Percentiles rank a stretch among this genome's conserved stretches.
Conservation (phyloP, 1,140 invertebrate genomes). For the Diplogasteroides magnus region DNA sequence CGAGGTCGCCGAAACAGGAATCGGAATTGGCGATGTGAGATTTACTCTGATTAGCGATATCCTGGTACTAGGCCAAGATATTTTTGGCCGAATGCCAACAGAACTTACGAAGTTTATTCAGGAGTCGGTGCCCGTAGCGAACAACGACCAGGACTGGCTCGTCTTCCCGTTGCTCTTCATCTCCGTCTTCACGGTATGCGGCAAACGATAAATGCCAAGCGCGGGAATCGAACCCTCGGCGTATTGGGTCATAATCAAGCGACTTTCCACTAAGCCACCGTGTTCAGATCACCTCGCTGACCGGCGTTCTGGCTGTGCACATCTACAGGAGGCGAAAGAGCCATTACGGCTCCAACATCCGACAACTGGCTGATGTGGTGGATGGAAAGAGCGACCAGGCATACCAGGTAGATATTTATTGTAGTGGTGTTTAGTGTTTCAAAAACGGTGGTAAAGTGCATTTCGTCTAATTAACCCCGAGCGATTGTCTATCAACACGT, state of each 20-base stretch:
- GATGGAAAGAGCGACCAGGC: conserved; percentile 85
- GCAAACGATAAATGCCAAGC: too few species aligned
- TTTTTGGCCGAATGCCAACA: too few species aligned
- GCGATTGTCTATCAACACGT: neutral
- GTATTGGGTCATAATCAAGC: too few species aligned
- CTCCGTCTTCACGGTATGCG: conserved; percentile 48
- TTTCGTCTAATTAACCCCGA: neutral
- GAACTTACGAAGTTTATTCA: conserved; percentile 20
- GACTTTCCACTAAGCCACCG: too few species aligned
- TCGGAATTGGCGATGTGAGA: conserved; percentile 47
- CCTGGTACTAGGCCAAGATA: too few species aligned
- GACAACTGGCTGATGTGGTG: conserved; percentile 60
- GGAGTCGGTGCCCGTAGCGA: conserved; percentile 50
- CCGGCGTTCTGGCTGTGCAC: conserved; percentile 67
- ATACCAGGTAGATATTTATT: conserved; percentile 70
- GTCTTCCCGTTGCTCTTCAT: conserved; percentile 49
- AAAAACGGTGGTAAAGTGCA: too few species aligned
- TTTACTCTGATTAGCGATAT: too few species aligned
- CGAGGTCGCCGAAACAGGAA: conserved; percentile 54
- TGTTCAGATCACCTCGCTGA: conserved; percentile 56
- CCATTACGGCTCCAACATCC: conserved; percentile 30
- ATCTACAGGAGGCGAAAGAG: conserved; percentile 63
- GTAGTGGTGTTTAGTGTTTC: too few species aligned
- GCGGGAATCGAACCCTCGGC: too few species aligned
- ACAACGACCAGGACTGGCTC: conserved; percentile 45